Base-by-base conservation (phyloP, 2,888 invertebrate species). In the Stenotaenia linearis region DNA sequence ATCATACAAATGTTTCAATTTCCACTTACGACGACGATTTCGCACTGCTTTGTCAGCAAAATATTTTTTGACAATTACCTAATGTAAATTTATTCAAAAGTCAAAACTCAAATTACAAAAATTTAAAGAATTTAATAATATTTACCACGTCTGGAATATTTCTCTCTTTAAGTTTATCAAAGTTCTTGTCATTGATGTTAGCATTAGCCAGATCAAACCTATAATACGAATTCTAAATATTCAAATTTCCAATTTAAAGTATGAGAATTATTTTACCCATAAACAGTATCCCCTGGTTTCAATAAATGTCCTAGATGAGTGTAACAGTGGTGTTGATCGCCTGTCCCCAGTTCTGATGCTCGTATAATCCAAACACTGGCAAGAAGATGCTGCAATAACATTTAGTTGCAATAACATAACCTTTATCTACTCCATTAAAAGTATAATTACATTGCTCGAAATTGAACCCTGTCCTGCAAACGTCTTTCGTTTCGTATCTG, bases 301-400 rank as follows among this genome's bases (percentile, higher is more conserved):
- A 99, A 88, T 81, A 98, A 87, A 86, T 97, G 95, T 0, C 99
- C 99, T 75, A 99, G 88, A 88, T 99, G 99, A 1, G 97, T 96
- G 82, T 93, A 91, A 7, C 95, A 91, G 85, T 97, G 97, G 82
- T 87, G 85, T 83, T 91, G 93, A 69, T 93, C 92, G 81, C 91
- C 92, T 0, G 92, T 88, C 0, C 98, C 98, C 77, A 96, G 87
- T 83, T 96, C 95, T 79, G 92, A 92, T 21, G 95, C 91, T 85
- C 92, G 92, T 0, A 96, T 94, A 0, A 99, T 90, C 96, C 97
- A 99, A 35, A 94, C 92, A 86, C 99, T 98, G 5, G 96, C 93
- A 77, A 97, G 88, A 2, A 93, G 91, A 86, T 98, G 97, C 88
- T 91, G 83, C 23, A 83, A 80, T 61, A 6, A 76, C 15, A 23